Evolutionary conservation across 2,888 invertebrate genomes (phyloP).

Genomic region (Pecten maximus): DNA sequence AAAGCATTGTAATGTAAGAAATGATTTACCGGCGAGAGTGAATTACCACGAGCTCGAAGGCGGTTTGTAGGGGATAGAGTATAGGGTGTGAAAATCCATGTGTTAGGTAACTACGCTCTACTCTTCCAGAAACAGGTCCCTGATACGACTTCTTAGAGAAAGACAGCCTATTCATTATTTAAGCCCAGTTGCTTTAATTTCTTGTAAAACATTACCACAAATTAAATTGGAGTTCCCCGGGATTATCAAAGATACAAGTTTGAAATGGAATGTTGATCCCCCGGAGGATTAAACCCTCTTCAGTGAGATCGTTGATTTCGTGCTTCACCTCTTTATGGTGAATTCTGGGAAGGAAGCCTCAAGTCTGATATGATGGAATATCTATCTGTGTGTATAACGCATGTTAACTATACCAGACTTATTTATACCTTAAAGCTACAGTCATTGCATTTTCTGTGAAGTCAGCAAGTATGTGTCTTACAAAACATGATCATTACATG

Average conservation of each 20-base stretch:
- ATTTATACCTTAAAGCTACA: neutral
- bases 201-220: neutral
- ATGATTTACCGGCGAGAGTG: neutral
- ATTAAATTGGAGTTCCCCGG: neutral
- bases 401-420: neutral
- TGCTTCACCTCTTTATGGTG: neutral
- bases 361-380: neutral
- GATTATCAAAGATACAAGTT: constrained; percentile 24
- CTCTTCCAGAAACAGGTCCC: neutral
- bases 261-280: neutral
- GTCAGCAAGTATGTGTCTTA: neutral
- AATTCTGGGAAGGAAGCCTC: neutral
- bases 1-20: constrained; percentile 18
- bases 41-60: neutral
- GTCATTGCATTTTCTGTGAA: neutral
- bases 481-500: neutral
- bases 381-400: neutral
- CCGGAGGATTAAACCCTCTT: neutral
- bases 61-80: neutral
- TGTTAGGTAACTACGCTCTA: neutral
- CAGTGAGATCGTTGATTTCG: neutral
- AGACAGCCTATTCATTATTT: neutral
- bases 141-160: neutral
- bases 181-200: neutral
- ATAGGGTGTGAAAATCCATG: neutral